Percentiles rank a stretch among this genome's conserved stretches.
Conservation (phyloP, 2,113 vertebrate genomes). For the Globicephala melas region DNA sequence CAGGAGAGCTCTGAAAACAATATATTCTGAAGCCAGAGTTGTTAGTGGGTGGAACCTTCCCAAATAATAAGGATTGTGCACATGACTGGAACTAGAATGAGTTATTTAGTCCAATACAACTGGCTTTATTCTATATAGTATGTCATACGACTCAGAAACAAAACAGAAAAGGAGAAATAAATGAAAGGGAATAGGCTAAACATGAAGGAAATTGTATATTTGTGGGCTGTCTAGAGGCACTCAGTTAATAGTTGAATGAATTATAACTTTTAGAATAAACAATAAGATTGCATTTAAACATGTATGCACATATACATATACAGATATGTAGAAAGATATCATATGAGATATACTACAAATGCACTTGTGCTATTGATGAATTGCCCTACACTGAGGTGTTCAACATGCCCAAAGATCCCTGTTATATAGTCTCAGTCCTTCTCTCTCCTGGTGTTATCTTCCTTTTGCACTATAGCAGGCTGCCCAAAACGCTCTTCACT, state of each 20-base stretch:
- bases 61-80: conserved; percentile 72
- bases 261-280: neutral
- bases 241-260: neutral
- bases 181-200: neutral
- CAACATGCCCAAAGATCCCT: neutral
- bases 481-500: neutral
- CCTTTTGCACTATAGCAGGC: fast-evolving
- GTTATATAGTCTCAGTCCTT: neutral
- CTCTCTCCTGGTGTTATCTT: neutral
- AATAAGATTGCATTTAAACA: neutral
- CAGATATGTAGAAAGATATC: neutral
- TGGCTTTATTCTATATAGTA: conserved; percentile 44
- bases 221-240: neutral
- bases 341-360: neutral
- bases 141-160: conserved; percentile 48
- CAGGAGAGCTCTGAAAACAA: conserved; percentile 76
- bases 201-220: neutral
- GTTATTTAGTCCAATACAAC: conserved; percentile 66
- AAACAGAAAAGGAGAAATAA: conserved; percentile 36
- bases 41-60: conserved; percentile 73
- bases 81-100: conserved; percentile 62
- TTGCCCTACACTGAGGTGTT: neutral
- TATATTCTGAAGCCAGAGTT: conserved; percentile 67
- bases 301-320: neutral
- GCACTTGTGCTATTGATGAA: neutral